phyloP scores from a whole-genome alignment of 2,797 vertebrate genomes.

The Podargus strigoides region DNA sequence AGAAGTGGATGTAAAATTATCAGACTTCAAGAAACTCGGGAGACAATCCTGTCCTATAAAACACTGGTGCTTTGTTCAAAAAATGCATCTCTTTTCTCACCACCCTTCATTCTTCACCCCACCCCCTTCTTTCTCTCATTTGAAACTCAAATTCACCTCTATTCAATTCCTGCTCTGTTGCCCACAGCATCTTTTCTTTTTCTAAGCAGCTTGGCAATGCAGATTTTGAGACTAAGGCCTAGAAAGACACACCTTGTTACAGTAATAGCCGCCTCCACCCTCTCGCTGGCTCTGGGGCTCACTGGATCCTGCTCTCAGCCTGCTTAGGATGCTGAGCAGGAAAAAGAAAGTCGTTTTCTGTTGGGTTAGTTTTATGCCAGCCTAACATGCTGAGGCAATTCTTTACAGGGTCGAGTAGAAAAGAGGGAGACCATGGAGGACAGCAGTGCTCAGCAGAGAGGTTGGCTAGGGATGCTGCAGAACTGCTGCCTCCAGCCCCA shows the following conservation, averaged over 20 bases:
- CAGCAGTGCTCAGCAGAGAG: not conserved
- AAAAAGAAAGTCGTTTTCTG: not conserved
- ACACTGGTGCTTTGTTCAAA: not conserved
- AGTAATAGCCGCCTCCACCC: not conserved
- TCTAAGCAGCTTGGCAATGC: not conserved
- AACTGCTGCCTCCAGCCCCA: not conserved
- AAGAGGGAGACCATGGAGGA: not conserved
- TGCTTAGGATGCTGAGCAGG: not conserved
- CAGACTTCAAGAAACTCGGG: not conserved
- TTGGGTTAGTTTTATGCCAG: not conserved
- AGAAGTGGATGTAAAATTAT: not conserved
- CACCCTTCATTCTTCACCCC: not conserved
- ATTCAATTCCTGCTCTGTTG: not conserved
- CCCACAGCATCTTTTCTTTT: not conserved
- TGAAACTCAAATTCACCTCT: conserved; percentile 27
- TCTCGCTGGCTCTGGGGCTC: not conserved
- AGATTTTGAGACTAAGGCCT: not conserved
- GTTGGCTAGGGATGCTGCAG: not conserved
- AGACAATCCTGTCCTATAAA: not conserved
- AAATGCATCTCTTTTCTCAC: not conserved
- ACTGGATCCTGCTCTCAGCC: not conserved
- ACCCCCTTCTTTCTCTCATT: not conserved
- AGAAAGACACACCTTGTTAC: not conserved
- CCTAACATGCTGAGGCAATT: not conserved
- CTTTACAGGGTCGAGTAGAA: not conserved